Conservation (phyloP, 1,140 invertebrate species). For the Mesaphorura yosii region DNA sequence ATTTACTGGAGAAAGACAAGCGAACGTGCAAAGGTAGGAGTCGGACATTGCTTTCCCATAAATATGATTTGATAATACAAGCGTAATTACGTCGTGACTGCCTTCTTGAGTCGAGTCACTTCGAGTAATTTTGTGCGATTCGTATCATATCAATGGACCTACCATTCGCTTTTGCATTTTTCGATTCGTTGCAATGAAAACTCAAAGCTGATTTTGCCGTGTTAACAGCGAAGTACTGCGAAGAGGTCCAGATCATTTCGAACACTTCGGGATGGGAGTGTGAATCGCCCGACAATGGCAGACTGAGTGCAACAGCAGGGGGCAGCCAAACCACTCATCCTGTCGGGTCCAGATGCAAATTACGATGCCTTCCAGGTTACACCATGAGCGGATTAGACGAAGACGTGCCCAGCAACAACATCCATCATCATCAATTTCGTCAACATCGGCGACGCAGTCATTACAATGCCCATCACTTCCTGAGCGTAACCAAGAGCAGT, state of each 20-base stretch:
- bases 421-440: neutral
- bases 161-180: no score
- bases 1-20: conserved; percentile 37
- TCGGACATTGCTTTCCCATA: no score
- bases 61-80: no score
- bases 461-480: no score
- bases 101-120: no score
- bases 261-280: conserved; percentile 47
- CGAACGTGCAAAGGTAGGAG: conserved; percentile 44
- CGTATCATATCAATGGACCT: no score
- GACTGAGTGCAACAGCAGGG: neutral
- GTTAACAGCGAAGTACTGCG: conserved; percentile 20
- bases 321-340: conserved; percentile 10
- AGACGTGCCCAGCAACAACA: neutral
- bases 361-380: conserved; percentile 24
- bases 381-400: neutral
- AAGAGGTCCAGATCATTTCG: conserved; percentile 18
- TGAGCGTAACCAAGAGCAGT: no score
- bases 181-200: no score
- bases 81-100: no score
- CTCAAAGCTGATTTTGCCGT: no score
- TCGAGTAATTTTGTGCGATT: no score
- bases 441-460: no score
- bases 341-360: conserved; percentile 22
- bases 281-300: conserved; percentile 44